phyloP scores from a whole-genome alignment of 2,113 vertebrate species.

The Stictonetta naevosa region DNA sequence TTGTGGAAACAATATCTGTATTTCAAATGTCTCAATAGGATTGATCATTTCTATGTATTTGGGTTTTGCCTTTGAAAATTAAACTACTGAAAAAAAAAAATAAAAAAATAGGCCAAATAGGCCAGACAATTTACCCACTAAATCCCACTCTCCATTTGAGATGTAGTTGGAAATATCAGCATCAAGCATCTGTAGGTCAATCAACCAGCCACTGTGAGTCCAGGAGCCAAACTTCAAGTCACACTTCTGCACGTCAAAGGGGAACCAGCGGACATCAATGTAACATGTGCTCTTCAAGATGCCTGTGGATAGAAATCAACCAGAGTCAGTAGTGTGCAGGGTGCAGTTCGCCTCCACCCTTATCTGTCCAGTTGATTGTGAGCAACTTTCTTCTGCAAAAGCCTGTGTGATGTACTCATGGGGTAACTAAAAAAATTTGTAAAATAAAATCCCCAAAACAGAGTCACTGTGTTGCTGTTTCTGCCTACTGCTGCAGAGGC shows the following conservation, averaged over 20 bases:
- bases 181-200: slow-evolving; percentile 91
- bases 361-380: background rate
- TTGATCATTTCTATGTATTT: background rate
- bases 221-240: slow-evolving; percentile 93
- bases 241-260: slow-evolving; percentile 92
- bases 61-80: background rate
- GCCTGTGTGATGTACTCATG: background rate
- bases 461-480: background rate
- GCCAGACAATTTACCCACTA: slow-evolving; percentile 82
- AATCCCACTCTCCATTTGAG: slow-evolving; percentile 92
- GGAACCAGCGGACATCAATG: slow-evolving; percentile 93
- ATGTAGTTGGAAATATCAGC: slow-evolving; percentile 91
- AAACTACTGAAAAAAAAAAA: background rate
- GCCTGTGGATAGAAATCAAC: slow-evolving; percentile 52
- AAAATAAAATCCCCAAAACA: background rate
- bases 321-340: background rate
- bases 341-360: background rate
- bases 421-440: background rate
- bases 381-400: background rate
- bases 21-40: background rate
- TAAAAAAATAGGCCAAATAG: background rate
- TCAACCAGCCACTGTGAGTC: slow-evolving; percentile 90
- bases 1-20: background rate
- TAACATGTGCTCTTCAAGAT: slow-evolving; percentile 85
- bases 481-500: background rate